Evolutionary conservation across 2,113 vertebrate species (phyloP), one percentile per base, ranked within the genome.

Genomic region (Sceloporus tristichus): DNA sequence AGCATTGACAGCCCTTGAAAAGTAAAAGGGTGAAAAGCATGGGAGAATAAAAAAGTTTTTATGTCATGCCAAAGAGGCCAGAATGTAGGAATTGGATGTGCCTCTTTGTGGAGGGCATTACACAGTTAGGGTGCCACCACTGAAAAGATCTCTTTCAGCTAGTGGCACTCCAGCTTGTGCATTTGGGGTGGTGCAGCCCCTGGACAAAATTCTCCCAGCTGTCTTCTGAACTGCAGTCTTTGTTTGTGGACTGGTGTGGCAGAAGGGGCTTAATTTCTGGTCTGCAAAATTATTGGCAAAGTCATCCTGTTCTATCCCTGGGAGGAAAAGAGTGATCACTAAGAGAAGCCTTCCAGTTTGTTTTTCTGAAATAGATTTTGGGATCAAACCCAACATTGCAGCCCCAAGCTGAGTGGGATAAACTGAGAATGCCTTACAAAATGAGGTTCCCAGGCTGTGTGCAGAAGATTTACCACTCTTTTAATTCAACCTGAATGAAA

Each of bases 401-500:
- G 73, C 84, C 84, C 84, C 71, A 77, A 91, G 86, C 89, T 80
- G 91, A 87, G 85, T 81, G 85, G 77, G 90, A 85, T 91, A 88
- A 0, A 38, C 40, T 79, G 82, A 76, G 88, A 92, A 93, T 1
- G n/a, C 89, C 89, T 91, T 77, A 82, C 18, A 70, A 79, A 93
- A 75, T 13, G 79, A 81, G 85, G 90, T 75, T 92, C 91, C 94
- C 70, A 40, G 94, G 93, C 91, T 90, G 84, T 77, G 90, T 0
- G 0, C 89, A 23, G 73, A 92, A 93, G 92, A 94, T 92, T 94
- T 95, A 94, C 93, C 93, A 94, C 94, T 94, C 90, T 91, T 94
- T 94, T 95, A 95, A 96, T 95, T 94, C 92, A 94, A 95, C 70
- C 94, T 94, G 95, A 96, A 96, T 94, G 94, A 93, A 93, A 95